Conservation (phyloP, 2,888 invertebrate genomes). For the Tipula unca region DNA sequence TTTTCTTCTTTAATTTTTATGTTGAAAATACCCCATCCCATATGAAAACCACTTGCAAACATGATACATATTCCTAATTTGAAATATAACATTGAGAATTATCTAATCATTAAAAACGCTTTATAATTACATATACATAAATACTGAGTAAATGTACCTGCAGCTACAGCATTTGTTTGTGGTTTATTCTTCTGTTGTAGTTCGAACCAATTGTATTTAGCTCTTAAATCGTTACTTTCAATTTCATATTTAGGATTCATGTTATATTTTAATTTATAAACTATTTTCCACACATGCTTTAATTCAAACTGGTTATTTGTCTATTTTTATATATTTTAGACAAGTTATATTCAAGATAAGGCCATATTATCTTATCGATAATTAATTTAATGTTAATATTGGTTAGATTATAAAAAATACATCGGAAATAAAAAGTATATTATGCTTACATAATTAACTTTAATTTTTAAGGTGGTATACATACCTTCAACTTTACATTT, state of each 20-base stretch:
- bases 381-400: not conserved
- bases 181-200: conserved; percentile 23
- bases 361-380: not conserved
- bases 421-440: not conserved
- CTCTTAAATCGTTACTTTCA: not conserved
- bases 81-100: not conserved
- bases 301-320: not conserved
- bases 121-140: not conserved
- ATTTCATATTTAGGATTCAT: not conserved
- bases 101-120: not conserved
- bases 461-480: too few species aligned
- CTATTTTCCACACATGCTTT: not conserved
- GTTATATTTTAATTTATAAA: not conserved
- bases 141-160: not conserved
- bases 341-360: not conserved
- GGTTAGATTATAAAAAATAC: not conserved
- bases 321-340: not conserved
- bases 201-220: conserved; percentile 20
- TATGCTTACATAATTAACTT: too few species aligned
- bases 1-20: conserved; percentile 9
- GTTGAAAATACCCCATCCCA: conserved; percentile 23
- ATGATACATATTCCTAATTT: conserved; percentile 19
- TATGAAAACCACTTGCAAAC: conserved; percentile 22
- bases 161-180: conserved; percentile 21
- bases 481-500: too few species aligned